phyloP scores from a whole-genome alignment of 2,113 vertebrate species.

The Pseudopipra pipra region DNA sequence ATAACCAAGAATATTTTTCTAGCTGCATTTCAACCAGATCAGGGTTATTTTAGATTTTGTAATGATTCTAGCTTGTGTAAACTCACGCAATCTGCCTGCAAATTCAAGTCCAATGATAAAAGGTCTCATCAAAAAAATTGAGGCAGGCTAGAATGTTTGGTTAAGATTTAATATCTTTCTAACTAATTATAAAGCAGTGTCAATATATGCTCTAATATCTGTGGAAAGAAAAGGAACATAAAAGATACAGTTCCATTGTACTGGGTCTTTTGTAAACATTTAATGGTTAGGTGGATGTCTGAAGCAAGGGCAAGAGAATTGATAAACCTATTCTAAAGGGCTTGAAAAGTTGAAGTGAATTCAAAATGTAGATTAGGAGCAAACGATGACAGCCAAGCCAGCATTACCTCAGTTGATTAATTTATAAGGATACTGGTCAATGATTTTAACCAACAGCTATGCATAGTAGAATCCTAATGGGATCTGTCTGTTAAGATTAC shows the following conservation, averaged over 20 bases:
- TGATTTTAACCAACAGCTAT: conserved; percentile 80
- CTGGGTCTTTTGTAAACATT: conserved; percentile 45
- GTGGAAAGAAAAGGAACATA: conserved; percentile 38
- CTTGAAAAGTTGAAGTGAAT: conserved; percentile 73
- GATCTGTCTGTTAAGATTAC: conserved; percentile 80
- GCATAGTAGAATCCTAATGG: conserved; percentile 74
- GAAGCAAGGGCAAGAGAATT: conserved; percentile 53
- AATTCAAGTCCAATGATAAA: conserved; percentile 26
- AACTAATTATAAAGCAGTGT: conserved; percentile 36
- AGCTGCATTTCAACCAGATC: neutral
- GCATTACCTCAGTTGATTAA: conserved; percentile 78
- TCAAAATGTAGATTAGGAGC: conserved; percentile 74
- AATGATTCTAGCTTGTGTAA: conserved; percentile 24
- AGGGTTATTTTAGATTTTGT: conserved; percentile 27
- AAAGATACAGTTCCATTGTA: conserved; percentile 1
- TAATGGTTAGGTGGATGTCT: neutral
- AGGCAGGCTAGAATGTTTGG: conserved; percentile 19
- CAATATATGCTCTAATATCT: conserved; percentile 5
- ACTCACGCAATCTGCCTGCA: neutral
- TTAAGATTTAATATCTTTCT: conserved; percentile 52
- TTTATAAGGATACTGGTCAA: conserved; percentile 79
- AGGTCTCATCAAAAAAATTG: conserved; percentile 45
- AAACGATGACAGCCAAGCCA: conserved; percentile 70
- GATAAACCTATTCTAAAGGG: conserved; percentile 65
- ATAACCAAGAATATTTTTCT: neutral